These are phyloP conservation scores for Fistularia tabacaria DNA, from an alignment of 2,797 vertebrate species.

Conservation along the genomic window DNA sequence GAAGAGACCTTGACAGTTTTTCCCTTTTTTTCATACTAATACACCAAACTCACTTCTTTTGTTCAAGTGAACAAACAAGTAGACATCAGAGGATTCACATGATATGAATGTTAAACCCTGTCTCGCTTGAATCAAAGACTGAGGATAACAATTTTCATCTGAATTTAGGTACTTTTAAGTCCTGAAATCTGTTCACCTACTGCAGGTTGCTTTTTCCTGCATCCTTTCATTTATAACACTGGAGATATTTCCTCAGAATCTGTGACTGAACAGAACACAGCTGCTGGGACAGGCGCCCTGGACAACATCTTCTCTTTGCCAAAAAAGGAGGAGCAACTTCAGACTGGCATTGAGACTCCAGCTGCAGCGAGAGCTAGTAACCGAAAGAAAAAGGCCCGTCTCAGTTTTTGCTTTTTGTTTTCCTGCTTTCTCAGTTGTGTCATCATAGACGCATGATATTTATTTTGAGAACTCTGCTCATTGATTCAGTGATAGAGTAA, in stretches of 20 bases:
- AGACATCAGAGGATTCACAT: background rate
- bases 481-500: too few relatives aligned
- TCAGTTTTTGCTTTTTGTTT: background rate
- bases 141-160: too few relatives aligned
- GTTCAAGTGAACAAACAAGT: background rate
- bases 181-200: too few relatives aligned
- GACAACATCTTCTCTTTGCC: conserved; percentile 8
- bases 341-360: conserved; percentile 9
- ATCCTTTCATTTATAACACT: too few relatives aligned
- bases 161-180: too few relatives aligned
- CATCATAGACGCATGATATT: too few relatives aligned
- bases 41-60: too few relatives aligned
- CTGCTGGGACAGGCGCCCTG: conserved; percentile 1
- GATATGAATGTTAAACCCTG: background rate
- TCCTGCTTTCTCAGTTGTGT: background rate
- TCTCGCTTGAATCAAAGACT: too few relatives aligned
- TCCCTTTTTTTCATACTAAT: too few relatives aligned
- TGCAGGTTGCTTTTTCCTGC: too few relatives aligned
- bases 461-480: too few relatives aligned
- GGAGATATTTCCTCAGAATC: conserved; percentile 19
- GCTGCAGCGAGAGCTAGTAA: conserved; percentile 14
- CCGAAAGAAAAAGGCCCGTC: conserved; percentile 62
- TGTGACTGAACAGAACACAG: conserved; percentile 11
- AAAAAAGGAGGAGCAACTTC: conserved; percentile 23
- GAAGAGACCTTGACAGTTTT: too few relatives aligned